Percentiles rank a stretch among this genome's conserved stretches.
phyloP scores from a whole-genome alignment of 2,888 invertebrate species.

The Proisotoma minuta region DNA sequence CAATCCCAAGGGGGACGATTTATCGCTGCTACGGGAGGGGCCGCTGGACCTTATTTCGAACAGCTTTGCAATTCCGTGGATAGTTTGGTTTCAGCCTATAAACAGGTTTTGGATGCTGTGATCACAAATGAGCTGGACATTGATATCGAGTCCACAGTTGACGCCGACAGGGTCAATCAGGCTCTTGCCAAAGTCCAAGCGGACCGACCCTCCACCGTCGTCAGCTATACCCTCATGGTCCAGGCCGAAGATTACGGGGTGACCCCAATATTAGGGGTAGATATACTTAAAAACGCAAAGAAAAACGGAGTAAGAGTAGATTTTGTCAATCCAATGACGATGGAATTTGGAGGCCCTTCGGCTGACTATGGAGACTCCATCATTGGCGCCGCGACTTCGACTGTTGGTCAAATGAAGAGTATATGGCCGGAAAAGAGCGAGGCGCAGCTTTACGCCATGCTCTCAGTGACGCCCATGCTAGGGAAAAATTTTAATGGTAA shows the following conservation, averaged over 20 bases:
- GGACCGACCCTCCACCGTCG: conserved; percentile 39
- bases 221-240: conserved; percentile 42
- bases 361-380: conserved; percentile 40
- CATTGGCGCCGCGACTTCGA: conserved; percentile 29
- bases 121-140: conserved; percentile 43
- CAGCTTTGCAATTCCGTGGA: conserved; percentile 31
- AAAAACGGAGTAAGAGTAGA: conserved; percentile 40
- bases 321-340: conserved; percentile 40
- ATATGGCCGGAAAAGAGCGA: conserved; percentile 43
- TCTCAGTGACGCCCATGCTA: conserved; percentile 43
- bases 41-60: conserved; percentile 38
- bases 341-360: conserved; percentile 37
- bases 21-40: conserved; percentile 36
- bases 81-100: conserved; percentile 35
- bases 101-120: conserved; percentile 39
- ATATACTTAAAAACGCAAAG: conserved; percentile 34
- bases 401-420: conserved; percentile 37
- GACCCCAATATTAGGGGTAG: conserved; percentile 35
- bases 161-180: conserved; percentile 34
- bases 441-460: conserved; percentile 35
- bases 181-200: conserved; percentile 41
- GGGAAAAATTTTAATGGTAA: conserved; percentile 41
- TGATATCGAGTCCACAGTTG: conserved; percentile 43
- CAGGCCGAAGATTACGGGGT: conserved; percentile 46
- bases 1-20: conserved; percentile 36